These are phyloP conservation scores for Oegoconia quadripuncta DNA, from an alignment of 2,888 invertebrate species.

Conservation along the genomic window DNA sequence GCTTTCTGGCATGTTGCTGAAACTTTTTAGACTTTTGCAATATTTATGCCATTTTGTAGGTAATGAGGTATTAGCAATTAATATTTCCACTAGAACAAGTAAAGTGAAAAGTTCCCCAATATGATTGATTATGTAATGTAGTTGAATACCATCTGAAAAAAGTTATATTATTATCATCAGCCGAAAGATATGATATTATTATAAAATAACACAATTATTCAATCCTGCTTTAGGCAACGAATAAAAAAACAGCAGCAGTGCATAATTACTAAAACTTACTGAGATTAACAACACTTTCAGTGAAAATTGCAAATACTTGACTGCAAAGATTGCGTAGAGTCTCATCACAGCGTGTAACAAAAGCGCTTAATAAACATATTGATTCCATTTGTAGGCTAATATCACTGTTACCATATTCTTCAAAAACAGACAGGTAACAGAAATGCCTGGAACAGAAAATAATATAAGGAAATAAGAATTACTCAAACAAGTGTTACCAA, in stretches of 20 bases:
- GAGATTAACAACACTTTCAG: constrained; percentile 66
- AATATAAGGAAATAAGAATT: not conserved
- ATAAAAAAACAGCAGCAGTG: not conserved
- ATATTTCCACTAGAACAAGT: constrained; percentile 82
- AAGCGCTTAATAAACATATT: constrained; percentile 82
- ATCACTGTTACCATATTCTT: constrained; percentile 76
- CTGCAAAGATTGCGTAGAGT: constrained; percentile 85
- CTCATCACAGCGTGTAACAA: constrained; percentile 84
- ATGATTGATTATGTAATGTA: constrained; percentile 72
- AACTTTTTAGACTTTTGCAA: constrained; percentile 84
- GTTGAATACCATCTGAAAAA: constrained; percentile 64
- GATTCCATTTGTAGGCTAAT: constrained; percentile 79
- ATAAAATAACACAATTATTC: not conserved
- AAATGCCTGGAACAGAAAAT: constrained; percentile 63
- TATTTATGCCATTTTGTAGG: constrained; percentile 86
- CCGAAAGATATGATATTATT: too few relatives aligned
- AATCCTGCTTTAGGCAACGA: not conserved
- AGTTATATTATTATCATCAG: not conserved
- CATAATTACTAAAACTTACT: constrained; percentile 49
- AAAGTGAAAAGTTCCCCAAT: constrained; percentile 84
- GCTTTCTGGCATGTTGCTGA: constrained; percentile 81
- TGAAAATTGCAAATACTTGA: constrained; percentile 86
- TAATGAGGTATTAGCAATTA: constrained; percentile 63
- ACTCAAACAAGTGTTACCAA: not conserved
- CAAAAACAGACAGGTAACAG: constrained; percentile 82